Base-by-base conservation (phyloP, 1,140 invertebrate genomes). In the Andrena cerasifolii region DNA sequence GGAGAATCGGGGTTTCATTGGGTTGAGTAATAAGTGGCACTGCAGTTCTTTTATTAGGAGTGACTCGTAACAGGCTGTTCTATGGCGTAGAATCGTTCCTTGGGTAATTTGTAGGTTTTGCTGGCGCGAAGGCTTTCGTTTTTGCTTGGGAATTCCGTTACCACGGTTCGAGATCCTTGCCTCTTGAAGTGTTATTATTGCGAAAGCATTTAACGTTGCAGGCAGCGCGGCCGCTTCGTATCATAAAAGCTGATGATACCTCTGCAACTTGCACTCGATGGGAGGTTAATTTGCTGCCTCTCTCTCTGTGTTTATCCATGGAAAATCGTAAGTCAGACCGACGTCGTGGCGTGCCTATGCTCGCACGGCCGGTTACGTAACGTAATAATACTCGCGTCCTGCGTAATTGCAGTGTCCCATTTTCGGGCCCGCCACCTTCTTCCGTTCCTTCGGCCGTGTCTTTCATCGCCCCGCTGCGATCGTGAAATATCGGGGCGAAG, bases 341-440 rank as follows among this genome's bases (percentile, higher is more conserved):
- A 8, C 36, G 18, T 77, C 59, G 80, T 56, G 76, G 58, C 63
- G 68, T 68, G 63, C 58, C 75, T 82, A 82, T 72, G 59, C 82
- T 49, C 36, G 66, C 33, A 66, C 49, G 31, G 24, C 43, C 54
- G 49, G 70, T 87, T 85, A 77, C 61, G 79, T 83, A 87, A 87
- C 68, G 53, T 76, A 62, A 79, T 83, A 83, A 87, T 67, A 84
- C 66, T 82, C 58, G 79, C 56, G 76, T 86, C 63, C 75, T 68
- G 86, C 63, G 63, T 80, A 82, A 86, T 88, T 83, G 76, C 67
- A 68, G 54, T 70, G 84, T 82, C 71, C 80, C 65, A 85, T 83
- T 87, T 85, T 84, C 75, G 77, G 54, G 43, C 53, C 54, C 36
- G 51, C 36, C 63, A 58, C 51, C 36, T 62, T 24, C 75, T 24